phyloP scores from a whole-genome alignment of 2,888 invertebrate genomes.

The Mimas tiliae region DNA sequence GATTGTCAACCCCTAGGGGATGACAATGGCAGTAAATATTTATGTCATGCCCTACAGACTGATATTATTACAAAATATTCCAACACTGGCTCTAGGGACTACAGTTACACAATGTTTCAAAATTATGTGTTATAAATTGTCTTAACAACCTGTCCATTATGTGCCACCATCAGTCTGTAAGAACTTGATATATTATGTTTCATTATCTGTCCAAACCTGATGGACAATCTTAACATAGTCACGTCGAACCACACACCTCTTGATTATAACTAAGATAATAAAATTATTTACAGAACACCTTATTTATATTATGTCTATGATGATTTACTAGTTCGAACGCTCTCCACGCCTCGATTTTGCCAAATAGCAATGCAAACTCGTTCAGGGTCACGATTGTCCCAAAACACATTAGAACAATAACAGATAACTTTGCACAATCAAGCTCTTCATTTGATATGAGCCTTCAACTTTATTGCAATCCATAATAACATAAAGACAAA shows the following conservation, averaged over 20 bases:
- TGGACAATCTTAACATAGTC: too few species aligned
- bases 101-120: not conserved
- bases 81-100: not conserved
- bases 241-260: not conserved
- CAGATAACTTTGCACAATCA: not conserved
- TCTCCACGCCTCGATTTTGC: not conserved
- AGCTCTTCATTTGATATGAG: not conserved
- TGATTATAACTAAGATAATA: constrained; percentile 16
- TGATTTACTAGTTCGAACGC: not conserved
- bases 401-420: not conserved
- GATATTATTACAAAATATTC: not conserved
- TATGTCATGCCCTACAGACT: not conserved
- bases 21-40: not conserved
- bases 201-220: too few species aligned
- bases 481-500: not conserved
- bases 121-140: not conserved
- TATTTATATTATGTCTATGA: constrained; percentile 13
- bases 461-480: not conserved
- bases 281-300: constrained; percentile 21
- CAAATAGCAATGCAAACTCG: not conserved
- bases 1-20: not conserved
- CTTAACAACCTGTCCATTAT: not conserved
- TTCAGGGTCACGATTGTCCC: not conserved
- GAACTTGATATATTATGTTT: not conserved
- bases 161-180: not conserved